Conservation (phyloP, 2,113 vertebrate genomes). For the Morone chrysops region DNA sequence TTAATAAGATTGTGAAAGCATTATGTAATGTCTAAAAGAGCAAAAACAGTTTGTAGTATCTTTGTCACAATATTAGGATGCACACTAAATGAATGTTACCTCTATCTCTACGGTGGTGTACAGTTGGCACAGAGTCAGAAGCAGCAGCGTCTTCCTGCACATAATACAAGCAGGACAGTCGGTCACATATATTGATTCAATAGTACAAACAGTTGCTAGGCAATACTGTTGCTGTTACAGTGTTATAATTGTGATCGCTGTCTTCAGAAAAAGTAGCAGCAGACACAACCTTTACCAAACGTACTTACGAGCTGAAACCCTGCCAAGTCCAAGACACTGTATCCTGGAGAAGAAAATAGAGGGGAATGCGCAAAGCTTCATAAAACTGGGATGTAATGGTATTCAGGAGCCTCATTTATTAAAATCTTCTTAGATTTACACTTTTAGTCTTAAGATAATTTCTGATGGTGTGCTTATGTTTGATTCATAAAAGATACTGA, state of each 20-base stretch:
- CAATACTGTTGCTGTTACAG: too few relatives aligned
- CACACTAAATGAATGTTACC: constrained; percentile 80
- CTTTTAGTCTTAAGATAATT: too few relatives aligned
- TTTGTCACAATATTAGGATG: not conserved
- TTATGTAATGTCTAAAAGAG: too few relatives aligned
- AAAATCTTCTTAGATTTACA: too few relatives aligned
- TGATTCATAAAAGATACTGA: too few relatives aligned
- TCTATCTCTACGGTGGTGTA: constrained; percentile 95
- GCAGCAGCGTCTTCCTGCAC: constrained; percentile 86
- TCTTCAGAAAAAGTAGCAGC: not conserved
- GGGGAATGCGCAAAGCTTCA: not conserved
- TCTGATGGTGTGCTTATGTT: too few relatives aligned
- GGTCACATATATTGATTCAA: not conserved
- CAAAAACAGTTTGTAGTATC: not conserved
- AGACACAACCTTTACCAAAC: not conserved
- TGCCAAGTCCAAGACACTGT: constrained; percentile 99
- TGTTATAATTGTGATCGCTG: not conserved
- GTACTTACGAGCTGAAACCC: constrained; percentile 92
- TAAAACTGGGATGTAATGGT: not conserved
- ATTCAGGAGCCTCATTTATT: too few relatives aligned
- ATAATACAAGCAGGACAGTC: constrained; percentile 9
- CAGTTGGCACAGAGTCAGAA: constrained; percentile 91
- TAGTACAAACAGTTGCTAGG: not conserved
- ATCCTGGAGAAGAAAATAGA: constrained; percentile 83
- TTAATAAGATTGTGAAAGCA: too few relatives aligned